Evolutionary conservation across 2,888 invertebrate species (phyloP).

Genomic region (Pachycephus smyrnensis): DNA sequence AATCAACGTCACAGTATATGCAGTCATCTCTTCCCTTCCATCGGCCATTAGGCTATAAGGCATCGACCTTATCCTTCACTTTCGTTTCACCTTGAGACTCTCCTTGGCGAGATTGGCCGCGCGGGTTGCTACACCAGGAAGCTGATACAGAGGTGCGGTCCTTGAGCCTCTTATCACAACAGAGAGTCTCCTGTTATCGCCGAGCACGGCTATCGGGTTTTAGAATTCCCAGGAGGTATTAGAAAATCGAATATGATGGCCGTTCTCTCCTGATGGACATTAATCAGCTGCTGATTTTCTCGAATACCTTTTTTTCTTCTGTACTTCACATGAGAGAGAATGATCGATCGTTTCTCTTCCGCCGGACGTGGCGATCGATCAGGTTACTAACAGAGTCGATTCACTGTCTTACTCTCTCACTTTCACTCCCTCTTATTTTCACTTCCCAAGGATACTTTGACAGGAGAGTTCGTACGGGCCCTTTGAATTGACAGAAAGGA

Average conservation of each 20-base stretch:
- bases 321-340: neutral
- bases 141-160: neutral
- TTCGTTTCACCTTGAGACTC: neutral
- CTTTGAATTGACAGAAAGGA: neutral
- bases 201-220: neutral
- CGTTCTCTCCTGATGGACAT: neutral
- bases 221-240: too few species aligned
- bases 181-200: neutral
- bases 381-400: neutral
- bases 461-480: neutral
- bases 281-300: neutral
- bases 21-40: neutral
- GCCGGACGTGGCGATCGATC: neutral
- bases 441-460: neutral
- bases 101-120: neutral
- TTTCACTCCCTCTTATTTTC: neutral
- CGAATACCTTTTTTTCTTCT: neutral
- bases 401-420: neutral
- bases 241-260: neutral
- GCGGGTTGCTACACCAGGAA: neutral
- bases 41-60: neutral
- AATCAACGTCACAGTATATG: neutral
- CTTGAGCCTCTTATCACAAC: neutral
- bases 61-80: neutral
- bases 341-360: neutral